These are phyloP conservation scores for Drosophila mauritiana DNA, from an alignment of 1,140 invertebrate species.

Conservation along the genomic window DNA sequence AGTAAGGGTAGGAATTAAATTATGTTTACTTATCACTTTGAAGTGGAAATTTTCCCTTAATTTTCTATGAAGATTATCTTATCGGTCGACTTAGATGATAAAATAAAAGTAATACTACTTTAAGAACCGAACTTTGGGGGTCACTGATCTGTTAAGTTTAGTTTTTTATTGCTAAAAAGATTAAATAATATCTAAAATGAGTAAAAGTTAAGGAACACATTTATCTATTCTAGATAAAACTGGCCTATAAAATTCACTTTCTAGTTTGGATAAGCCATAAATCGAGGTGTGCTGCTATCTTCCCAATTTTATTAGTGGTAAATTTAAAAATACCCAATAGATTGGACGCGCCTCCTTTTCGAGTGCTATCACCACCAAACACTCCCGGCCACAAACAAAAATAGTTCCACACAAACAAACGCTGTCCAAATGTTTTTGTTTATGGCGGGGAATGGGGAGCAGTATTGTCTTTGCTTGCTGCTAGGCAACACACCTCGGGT, in stretches of 20 bases:
- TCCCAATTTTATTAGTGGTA: background rate
- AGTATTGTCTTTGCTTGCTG: conserved; percentile 28
- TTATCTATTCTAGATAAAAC: background rate
- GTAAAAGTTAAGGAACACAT: too few relatives aligned
- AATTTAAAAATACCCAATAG: background rate
- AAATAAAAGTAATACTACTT: too few relatives aligned
- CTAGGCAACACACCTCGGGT: conserved; percentile 47
- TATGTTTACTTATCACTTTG: too few relatives aligned
- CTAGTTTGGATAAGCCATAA: background rate
- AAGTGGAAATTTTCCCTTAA: too few relatives aligned
- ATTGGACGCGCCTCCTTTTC: conserved; percentile 32
- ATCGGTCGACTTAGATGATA: too few relatives aligned
- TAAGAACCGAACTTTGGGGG: too few relatives aligned
- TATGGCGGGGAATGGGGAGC: conserved; percentile 21
- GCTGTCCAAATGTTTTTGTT: conserved; percentile 18
- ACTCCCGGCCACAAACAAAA: conserved; percentile 20
- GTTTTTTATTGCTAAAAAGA: too few relatives aligned
- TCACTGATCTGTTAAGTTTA: too few relatives aligned
- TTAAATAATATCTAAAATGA: too few relatives aligned
- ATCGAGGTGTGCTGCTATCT: background rate
- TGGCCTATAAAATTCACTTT: conserved; percentile 2
- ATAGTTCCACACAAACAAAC: conserved; percentile 40
- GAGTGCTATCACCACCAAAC: conserved; percentile 13
- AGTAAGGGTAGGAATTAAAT: too few relatives aligned
- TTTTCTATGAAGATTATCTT: too few relatives aligned